Base-by-base conservation (phyloP, 2,797 vertebrate species). In the Leuciscus waleckii region DNA sequence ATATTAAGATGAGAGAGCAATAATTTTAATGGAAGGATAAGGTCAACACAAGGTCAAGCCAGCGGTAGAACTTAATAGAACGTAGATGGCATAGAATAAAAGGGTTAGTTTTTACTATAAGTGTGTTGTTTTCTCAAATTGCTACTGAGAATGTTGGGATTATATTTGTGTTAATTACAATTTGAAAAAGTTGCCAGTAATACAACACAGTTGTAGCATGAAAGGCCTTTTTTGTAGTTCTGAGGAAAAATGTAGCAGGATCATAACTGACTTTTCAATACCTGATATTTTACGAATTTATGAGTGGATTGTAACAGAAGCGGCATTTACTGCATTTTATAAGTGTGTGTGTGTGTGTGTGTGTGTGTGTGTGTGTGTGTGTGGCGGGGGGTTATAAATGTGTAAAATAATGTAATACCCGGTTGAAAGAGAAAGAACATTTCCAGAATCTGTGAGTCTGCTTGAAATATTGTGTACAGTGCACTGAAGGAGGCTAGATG, bases 151-250 rank as follows among this genome's bases (percentile, higher is more conserved):
- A 32, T 35, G 4, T 17, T 81, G 46, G 23, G 17, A 32, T 32
- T 46, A 41, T 19, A 26, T 51, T 41, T 81, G n/a, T 39, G 32
- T 41, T 41, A 19, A 58, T 65, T 81, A 51, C 11, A 43, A 7
- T 51, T 16, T 19, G 21, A 71, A 51, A 35, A 54, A 32, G 26
- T 46, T 46, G 35, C 11, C 8, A 39, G 9, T 74, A 82, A 49
- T 74, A 84, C 74, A 68, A 88, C 73, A 43, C 23, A 89, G 80
- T 83, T 86, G 77, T 85, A 35, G 63, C 81, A 79, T 46, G n/a
- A 37, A 75, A n/a, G 67, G 86, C 39, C n/a, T 26, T 51, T 49
- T 84, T 84, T 49, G 41, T 82, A 79, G 88, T 43, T 85, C 61
- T 80, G 73, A 56, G 37, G 78, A 84, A 87, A 51, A n/a, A 3